Evolutionary conservation across 2,797 vertebrate species (phyloP).

Genomic region (Ciconia nigra): DNA sequence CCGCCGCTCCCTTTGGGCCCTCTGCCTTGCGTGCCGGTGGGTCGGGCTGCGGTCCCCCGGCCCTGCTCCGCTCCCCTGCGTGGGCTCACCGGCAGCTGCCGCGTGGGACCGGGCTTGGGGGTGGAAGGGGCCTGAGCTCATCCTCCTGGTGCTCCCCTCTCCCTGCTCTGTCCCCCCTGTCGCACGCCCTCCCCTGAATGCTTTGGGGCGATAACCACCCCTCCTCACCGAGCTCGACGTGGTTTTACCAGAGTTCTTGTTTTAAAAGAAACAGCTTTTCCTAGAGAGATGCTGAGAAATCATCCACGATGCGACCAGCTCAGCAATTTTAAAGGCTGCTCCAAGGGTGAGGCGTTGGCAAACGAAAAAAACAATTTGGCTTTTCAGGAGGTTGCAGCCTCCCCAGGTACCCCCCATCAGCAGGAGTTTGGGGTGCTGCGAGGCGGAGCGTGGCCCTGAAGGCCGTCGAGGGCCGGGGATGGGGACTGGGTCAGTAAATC

Average conservation of each 20-base stretch:
- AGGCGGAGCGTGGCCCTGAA: neutral
- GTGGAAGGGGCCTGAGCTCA: neutral
- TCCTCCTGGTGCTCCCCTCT: neutral
- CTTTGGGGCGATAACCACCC: too few relatives aligned
- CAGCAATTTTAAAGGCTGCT: neutral
- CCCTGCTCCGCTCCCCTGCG: too few relatives aligned
- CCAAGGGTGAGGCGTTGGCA: neutral
- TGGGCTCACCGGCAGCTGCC: too few relatives aligned
- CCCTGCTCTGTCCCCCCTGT: neutral
- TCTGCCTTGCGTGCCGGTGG: neutral
- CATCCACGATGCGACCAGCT: neutral
- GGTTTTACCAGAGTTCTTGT: neutral
- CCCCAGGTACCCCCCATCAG: too few relatives aligned
- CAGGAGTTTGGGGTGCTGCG: neutral
- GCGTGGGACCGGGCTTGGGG: too few relatives aligned
- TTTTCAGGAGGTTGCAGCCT: neutral
- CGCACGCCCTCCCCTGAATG: too few relatives aligned
- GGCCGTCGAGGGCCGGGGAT: rapidly evolving
- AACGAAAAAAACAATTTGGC: too few relatives aligned
- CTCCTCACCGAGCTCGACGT: neutral
- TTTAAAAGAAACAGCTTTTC: neutral
- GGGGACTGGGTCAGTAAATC: neutral
- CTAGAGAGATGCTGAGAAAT: neutral
- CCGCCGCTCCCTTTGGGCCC: neutral
- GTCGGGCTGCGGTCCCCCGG: neutral